Evolutionary conservation across 2,113 vertebrate genomes (phyloP), one percentile per base, ranked within the genome.

Genomic region (Laticauda laticaudata): DNA sequence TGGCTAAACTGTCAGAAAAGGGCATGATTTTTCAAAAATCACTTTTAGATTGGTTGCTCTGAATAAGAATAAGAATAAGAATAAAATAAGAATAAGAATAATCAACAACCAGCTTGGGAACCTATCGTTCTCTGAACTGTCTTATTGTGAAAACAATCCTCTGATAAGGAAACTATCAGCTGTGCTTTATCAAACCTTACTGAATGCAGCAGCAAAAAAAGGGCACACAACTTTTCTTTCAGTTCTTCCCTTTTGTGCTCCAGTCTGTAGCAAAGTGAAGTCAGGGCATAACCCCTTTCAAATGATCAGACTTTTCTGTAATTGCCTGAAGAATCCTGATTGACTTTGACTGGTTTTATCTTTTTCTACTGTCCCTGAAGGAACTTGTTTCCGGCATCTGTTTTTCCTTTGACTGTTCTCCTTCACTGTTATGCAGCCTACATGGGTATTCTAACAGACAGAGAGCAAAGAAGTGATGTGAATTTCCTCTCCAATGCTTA

Each of bases 291-390:
- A 10, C 48, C 39, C 92, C 87, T 59, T 89, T 69, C 90, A 94
- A 95, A 45, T 90, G 10, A 5, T 94, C 81, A 91, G 87, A 88
- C 88, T 91, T 94, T 94, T 45, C 45, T 86, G 75, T 91, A 93
- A 95, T 92, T 96, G 4, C 57, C 81, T 91, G 2, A 20, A 91
- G 34, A 45, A 89, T 96, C 91, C 91, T 94, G 81, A 4, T 48
- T 2, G n/a, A 90, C 88, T 81, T 34, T 20, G n/a, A 94, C 93
- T n/a, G 93, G 93, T 54, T 92, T 39, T 88, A 26, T 51, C 48
- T 24, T 54, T 56, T 88, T 54, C 34, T 87, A 51, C 3, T 86
- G 61, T 29, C 87, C 87, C 69, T 26, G 64, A 88, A 29, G 59
- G 8, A 26, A n/a, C n/a, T 55, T n/a, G 26, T 75, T 88, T 88